These are phyloP conservation scores for Macaria notata DNA, from an alignment of 2,888 invertebrate species.

Conservation along the genomic window DNA sequence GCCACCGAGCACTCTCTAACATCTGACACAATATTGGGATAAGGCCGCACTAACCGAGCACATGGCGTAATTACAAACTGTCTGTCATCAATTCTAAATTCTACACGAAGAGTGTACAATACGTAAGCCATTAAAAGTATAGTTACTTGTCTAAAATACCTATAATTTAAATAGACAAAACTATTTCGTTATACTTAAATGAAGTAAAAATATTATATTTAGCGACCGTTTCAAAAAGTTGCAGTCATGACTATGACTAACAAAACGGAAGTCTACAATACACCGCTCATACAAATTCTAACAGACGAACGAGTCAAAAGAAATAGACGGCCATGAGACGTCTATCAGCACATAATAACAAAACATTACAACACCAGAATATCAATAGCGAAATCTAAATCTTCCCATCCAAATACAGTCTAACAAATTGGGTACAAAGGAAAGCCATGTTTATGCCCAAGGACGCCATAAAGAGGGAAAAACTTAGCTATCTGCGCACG, in stretches of 20 bases:
- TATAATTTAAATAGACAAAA: too few species aligned
- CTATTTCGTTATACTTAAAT: too few species aligned
- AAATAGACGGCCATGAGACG: conserved; percentile 14
- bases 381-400: conserved; percentile 22
- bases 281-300: too few species aligned
- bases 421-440: conserved; percentile 21
- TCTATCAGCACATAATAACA: conserved; percentile 20
- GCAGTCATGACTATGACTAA: too few species aligned
- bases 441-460: conserved; percentile 18
- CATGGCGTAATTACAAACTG: conserved; percentile 7
- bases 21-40: conserved; percentile 9
- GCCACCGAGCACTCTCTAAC: conserved; percentile 1
- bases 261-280: too few species aligned
- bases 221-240: too few species aligned
- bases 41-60: not conserved
- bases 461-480: conserved; percentile 20
- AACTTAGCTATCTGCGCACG: conserved; percentile 28
- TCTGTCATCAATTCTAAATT: not conserved
- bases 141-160: too few species aligned
- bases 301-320: conserved; percentile 11
- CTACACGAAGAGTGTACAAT: not conserved
- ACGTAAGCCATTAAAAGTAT: too few species aligned
- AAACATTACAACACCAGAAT: conserved; percentile 18
- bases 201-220: too few species aligned
- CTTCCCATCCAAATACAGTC: conserved; percentile 16